These are phyloP conservation scores for Oreochromis aureus DNA, from an alignment of 2,113 vertebrate genomes.

Conservation along the genomic window DNA sequence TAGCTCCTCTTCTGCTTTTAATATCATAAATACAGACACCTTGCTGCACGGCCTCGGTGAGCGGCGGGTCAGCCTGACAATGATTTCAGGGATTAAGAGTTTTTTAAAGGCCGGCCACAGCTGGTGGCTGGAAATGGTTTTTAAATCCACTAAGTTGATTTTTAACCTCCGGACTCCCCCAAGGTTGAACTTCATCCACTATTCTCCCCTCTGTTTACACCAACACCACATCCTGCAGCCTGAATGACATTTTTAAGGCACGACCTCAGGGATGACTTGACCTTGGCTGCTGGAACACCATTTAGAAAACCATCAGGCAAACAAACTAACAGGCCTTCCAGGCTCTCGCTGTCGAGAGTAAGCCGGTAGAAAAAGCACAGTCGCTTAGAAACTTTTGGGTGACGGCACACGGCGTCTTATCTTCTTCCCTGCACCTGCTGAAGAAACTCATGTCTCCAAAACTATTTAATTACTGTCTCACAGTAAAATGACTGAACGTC, in stretches of 20 bases:
- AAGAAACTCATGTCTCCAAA: neutral
- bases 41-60: neutral
- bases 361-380: neutral
- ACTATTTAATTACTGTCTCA: neutral
- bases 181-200: neutral
- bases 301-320: neutral
- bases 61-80: neutral
- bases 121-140: rapidly evolving
- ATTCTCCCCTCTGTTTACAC: neutral
- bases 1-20: neutral
- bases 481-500: neutral
- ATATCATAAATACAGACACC: neutral
- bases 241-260: neutral
- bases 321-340: rapidly evolving
- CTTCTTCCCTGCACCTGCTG: neutral
- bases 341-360: neutral
- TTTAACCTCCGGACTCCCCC: neutral
- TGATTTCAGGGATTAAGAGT: neutral
- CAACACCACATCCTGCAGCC: neutral
- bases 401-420: neutral
- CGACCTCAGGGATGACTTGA: rapidly evolving
- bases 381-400: neutral
- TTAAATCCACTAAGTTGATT: neutral
- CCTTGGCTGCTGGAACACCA: neutral
- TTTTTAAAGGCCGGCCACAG: neutral